Percentiles rank a stretch among this genome's conserved stretches.
Evolutionary conservation across 2,888 invertebrate species (phyloP).

Genomic region (Achlya flavicornis): DNA sequence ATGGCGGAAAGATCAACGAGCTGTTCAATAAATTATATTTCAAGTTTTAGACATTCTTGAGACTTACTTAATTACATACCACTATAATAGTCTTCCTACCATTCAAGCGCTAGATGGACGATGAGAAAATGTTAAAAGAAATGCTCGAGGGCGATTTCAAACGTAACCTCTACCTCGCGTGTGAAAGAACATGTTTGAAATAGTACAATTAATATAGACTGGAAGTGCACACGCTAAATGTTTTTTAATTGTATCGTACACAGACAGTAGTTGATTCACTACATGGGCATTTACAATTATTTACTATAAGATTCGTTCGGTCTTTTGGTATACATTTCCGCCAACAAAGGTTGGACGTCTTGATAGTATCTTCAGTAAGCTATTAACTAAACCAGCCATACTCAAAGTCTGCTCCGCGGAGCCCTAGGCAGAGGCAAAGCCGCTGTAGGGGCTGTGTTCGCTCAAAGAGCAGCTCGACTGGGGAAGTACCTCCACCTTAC

Average conservation of each 20-base stretch:
- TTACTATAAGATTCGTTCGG: neutral
- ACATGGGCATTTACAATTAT: neutral
- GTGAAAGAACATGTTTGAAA: constrained; percentile 29
- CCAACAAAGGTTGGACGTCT: too few relatives aligned
- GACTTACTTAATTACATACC: neutral
- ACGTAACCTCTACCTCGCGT: constrained; percentile 31
- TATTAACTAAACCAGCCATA: too few relatives aligned
- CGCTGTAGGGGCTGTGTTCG: too few relatives aligned
- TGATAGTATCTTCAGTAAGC: too few relatives aligned
- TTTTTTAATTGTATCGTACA: constrained; percentile 20
- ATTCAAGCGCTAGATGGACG: constrained; percentile 41
- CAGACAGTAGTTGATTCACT: neutral
- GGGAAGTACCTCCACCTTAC: too few relatives aligned
- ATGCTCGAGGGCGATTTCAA: constrained; percentile 19
- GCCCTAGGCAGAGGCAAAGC: too few relatives aligned
- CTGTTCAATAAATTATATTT: neutral
- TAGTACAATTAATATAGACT: constrained; percentile 15
- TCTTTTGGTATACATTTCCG: constrained; percentile 10
- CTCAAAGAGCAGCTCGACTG: too few relatives aligned
- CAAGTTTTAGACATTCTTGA: neutral
- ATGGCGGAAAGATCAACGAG: neutral
- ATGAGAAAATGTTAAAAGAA: constrained; percentile 40
- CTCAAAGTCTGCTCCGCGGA: too few relatives aligned
- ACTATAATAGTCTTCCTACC: constrained; percentile 43
- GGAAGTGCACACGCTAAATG: constrained; percentile 9